phyloP scores from a whole-genome alignment of 2,113 vertebrate species.

The Australoheros scitulus region DNA sequence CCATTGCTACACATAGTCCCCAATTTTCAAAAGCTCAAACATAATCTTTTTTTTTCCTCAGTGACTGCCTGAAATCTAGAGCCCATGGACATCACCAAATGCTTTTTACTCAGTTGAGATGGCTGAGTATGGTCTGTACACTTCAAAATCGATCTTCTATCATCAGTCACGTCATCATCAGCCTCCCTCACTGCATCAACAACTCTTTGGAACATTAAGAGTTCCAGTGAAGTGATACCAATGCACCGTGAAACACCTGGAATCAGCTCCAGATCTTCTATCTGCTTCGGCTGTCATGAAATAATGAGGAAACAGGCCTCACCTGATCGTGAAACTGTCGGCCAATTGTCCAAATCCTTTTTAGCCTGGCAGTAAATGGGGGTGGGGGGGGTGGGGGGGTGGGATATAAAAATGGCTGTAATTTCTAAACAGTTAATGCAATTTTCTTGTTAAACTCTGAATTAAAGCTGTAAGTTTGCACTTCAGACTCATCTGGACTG shows the following conservation, averaged over 20 bases:
- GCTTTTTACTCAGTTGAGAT: no score
- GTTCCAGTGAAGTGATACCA: background rate
- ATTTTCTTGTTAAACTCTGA: background rate
- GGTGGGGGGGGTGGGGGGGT: fast-evolving
- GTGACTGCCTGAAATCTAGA: no score
- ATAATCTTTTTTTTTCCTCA: no score
- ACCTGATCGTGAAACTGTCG: no score
- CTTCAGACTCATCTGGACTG: fast-evolving
- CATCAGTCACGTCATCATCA: background rate
- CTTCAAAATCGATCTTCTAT: background rate
- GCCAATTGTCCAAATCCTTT: background rate
- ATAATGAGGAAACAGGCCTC: background rate
- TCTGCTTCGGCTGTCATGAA: background rate
- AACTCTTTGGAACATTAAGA: background rate
- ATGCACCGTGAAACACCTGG: fast-evolving
- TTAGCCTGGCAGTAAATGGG: background rate
- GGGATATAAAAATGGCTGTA: background rate
- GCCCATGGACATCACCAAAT: no score
- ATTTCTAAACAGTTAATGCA: background rate
- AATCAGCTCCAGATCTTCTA: background rate
- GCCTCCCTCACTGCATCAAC: background rate
- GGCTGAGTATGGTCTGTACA: background rate
- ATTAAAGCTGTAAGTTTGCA: background rate
- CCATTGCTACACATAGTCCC: background rate
- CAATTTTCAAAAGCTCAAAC: background rate